Evolutionary conservation across 1,140 invertebrate genomes (phyloP), one percentile per base, ranked within the genome.

Genomic region (Achroia grisella): DNA sequence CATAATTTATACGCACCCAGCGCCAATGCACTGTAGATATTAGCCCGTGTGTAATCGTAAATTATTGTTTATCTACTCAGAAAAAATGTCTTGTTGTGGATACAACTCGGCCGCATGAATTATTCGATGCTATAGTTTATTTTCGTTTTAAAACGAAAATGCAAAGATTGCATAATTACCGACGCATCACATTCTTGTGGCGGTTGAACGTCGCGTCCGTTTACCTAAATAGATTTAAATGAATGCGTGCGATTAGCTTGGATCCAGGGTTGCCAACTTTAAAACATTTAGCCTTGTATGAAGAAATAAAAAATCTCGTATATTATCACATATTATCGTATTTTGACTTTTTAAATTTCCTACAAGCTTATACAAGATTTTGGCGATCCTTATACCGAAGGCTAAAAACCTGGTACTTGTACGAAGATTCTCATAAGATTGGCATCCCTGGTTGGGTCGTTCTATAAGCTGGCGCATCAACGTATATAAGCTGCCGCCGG

Each of bases 1-100:
- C 66, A 79, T 83, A 77, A 81, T 76, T 84, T 84, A 84, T 78
- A 78, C 53, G 64, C 70, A 68, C 44, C 47, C 52, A 62, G 47
- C 48, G 65, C 54, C 60, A 61, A 50, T 42, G 56, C 59, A 43
- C 58, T 61, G 62, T 66, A 71, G 62, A 72, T 48, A 68, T 73
- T 68, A 71, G 63, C 53, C 49, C 52, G 57, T 52, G 52, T 59
- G 56, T 65, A 64, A 69, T 66, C 60, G 67, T 58, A 66, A 62
- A 68, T 65, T 53, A 61, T 58, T 51, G 9, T 14, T 14, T 14
- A 23, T 47, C 34, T 32, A 32, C 17, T 23, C 17, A 23, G 17
- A 23, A 23, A 23, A 23, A 23, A 23, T 23, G 15, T 35, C 30
- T 45, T 45, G 33, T 31, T 39, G 8, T 11, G 2, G 27, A 29